These are phyloP conservation scores for Hemicentrotus pulcherrimus DNA, from an alignment of 35 echinoderm and acorn worm species.

Conservation along the genomic window DNA sequence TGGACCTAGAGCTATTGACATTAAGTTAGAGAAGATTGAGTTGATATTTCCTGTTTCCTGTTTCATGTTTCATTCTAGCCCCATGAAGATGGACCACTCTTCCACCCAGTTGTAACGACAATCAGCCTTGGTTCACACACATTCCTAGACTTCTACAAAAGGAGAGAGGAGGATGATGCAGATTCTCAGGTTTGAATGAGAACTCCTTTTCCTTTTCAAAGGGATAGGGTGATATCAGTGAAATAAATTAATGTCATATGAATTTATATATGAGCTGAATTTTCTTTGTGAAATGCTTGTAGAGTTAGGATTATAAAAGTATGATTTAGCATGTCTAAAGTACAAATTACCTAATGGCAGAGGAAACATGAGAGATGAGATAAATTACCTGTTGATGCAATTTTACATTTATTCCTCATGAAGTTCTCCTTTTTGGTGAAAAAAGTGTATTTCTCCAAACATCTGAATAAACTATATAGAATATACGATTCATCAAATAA, in stretches of 20 bases:
- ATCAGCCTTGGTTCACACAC: slow-evolving; percentile 92
- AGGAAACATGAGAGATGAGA: too few species aligned
- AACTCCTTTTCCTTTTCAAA: not conserved
- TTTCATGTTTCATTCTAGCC: slow-evolving; percentile 65
- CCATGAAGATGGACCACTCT: slow-evolving; percentile 96
- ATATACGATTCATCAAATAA: not conserved
- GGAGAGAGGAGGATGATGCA: slow-evolving; percentile 11
- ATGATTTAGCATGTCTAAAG: too few species aligned
- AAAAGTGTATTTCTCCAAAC: too few species aligned
- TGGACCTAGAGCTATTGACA: not conserved
- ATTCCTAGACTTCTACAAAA: slow-evolving; percentile 84
- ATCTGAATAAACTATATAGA: too few species aligned
- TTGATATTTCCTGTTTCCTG: not conserved
- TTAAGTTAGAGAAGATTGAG: not conserved
- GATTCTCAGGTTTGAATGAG: not conserved
- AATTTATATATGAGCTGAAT: too few species aligned
- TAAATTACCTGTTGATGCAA: too few species aligned
- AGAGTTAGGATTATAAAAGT: too few species aligned
- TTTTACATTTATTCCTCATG: too few species aligned
- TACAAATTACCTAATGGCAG: too few species aligned
- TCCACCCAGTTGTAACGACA: slow-evolving; percentile 88
- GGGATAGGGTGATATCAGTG: not conserved
- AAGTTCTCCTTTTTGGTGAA: too few species aligned
- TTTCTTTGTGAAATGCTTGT: too few species aligned
- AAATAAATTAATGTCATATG: not conserved